Conservation (phyloP, 2,888 invertebrate species). For the Crossocerus cetratus region DNA sequence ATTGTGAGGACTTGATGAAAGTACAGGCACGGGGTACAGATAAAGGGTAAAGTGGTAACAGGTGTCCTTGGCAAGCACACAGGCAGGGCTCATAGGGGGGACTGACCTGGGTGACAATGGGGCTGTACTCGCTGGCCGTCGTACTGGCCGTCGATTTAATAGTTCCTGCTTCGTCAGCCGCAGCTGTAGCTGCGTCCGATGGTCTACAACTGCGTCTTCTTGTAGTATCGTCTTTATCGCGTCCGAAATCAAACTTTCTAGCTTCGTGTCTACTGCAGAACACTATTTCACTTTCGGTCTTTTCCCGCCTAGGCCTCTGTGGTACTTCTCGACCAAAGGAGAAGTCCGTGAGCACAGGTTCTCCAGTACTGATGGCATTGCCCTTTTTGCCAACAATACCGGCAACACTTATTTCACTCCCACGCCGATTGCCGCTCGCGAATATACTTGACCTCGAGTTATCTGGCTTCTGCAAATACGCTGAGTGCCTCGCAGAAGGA, state of each 20-base stretch:
- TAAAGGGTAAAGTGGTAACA: slow-evolving; percentile 44
- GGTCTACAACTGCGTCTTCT: slow-evolving; percentile 78
- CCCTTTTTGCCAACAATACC: slow-evolving; percentile 76
- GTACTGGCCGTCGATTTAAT: slow-evolving; percentile 75
- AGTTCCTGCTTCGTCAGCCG: slow-evolving; percentile 69
- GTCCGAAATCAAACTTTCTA: slow-evolving; percentile 76
- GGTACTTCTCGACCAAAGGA: slow-evolving; percentile 78
- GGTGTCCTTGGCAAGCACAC: slow-evolving; percentile 61
- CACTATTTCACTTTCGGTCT: slow-evolving; percentile 92
- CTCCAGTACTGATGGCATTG: slow-evolving; percentile 78
- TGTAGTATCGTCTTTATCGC: slow-evolving; percentile 62
- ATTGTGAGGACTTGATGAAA: slow-evolving; percentile 18
- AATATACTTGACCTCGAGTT: slow-evolving; percentile 76
- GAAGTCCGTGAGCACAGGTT: slow-evolving; percentile 86
- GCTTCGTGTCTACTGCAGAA: slow-evolving; percentile 81
- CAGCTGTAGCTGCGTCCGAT: slow-evolving; percentile 70
- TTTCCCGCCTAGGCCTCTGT: slow-evolving; percentile 86
- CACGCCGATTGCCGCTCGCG: slow-evolving; percentile 84
- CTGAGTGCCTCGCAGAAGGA: slow-evolving; percentile 88
- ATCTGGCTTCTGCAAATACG: slow-evolving; percentile 82
- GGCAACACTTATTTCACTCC: slow-evolving; percentile 78
- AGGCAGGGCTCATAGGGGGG: slow-evolving; percentile 64
- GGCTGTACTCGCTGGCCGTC: slow-evolving; percentile 75
- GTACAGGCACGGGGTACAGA: slow-evolving; percentile 37
- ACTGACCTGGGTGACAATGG: slow-evolving; percentile 75